Conservation (phyloP, 2,888 invertebrate genomes). For the Pandemis heparana region DNA sequence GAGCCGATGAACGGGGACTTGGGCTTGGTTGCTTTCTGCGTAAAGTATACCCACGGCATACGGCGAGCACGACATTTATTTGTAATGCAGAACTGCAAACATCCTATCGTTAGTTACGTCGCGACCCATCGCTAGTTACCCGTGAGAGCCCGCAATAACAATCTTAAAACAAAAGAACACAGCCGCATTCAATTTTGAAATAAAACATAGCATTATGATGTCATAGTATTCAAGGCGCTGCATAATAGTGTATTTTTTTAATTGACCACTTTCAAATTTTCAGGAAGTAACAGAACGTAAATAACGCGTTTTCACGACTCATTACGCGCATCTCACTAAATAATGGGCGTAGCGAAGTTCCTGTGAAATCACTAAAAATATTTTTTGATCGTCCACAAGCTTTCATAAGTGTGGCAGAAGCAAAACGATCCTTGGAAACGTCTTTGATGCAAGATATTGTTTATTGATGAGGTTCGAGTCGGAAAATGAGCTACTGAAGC, state of each 20-base stretch:
- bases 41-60: slow-evolving; percentile 44
- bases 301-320: slow-evolving; percentile 43
- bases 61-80: slow-evolving; percentile 65
- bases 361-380: slow-evolving; percentile 43
- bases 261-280: slow-evolving; percentile 20
- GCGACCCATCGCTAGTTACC: slow-evolving; percentile 35
- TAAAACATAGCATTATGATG: slow-evolving; percentile 40
- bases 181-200: slow-evolving; percentile 44
- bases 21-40: slow-evolving; percentile 26
- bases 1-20: not conserved
- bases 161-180: slow-evolving; percentile 40
- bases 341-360: slow-evolving; percentile 48
- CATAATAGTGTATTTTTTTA: slow-evolving; percentile 15
- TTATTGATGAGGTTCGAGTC: slow-evolving; percentile 64
- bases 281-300: slow-evolving; percentile 40
- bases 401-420: slow-evolving; percentile 48
- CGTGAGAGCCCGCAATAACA: slow-evolving; percentile 52
- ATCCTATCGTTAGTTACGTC: slow-evolving; percentile 60
- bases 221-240: slow-evolving; percentile 32
- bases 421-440: slow-evolving; percentile 62
- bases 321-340: slow-evolving; percentile 28
- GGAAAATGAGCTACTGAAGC: slow-evolving; percentile 66
- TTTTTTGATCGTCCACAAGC: slow-evolving; percentile 15
- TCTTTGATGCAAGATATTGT: slow-evolving; percentile 73
- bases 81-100: slow-evolving; percentile 76